Conservation (phyloP, 2,797 vertebrate species). For the Diceros bicornis region DNA sequence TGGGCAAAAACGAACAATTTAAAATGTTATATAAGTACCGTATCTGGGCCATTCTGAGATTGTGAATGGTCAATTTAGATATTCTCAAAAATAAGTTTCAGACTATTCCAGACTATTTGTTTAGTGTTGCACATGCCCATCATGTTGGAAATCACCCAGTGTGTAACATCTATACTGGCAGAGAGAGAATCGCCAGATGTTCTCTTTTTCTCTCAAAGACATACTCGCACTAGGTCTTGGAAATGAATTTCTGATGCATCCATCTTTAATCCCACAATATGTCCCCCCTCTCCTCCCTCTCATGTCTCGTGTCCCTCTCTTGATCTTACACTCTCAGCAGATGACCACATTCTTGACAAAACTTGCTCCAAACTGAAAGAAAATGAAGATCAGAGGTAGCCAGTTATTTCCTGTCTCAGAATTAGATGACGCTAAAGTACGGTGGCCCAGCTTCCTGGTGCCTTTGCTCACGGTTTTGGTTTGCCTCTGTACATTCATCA, state of each 20-base stretch:
- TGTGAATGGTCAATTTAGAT: background rate
- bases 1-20: background rate
- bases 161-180: accelerated
- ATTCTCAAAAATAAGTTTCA: background rate
- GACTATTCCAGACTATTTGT: background rate
- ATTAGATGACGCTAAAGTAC: accelerated
- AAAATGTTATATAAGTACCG: background rate
- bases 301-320: background rate
- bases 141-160: background rate
- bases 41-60: background rate
- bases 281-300: background rate
- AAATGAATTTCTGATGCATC: background rate
- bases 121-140: background rate
- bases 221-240: background rate
- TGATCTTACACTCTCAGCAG: background rate
- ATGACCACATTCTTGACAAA: background rate
- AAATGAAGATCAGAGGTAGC: background rate
- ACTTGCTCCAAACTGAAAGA: background rate
- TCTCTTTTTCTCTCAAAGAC: background rate
- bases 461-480: background rate
- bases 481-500: background rate
- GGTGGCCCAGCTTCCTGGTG: background rate
- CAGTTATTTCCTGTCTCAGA: background rate
- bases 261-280: accelerated
- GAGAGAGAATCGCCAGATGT: background rate